Evolutionary conservation across 2,113 vertebrate species (phyloP).

Genomic region (Nothoprocta pentlandii): DNA sequence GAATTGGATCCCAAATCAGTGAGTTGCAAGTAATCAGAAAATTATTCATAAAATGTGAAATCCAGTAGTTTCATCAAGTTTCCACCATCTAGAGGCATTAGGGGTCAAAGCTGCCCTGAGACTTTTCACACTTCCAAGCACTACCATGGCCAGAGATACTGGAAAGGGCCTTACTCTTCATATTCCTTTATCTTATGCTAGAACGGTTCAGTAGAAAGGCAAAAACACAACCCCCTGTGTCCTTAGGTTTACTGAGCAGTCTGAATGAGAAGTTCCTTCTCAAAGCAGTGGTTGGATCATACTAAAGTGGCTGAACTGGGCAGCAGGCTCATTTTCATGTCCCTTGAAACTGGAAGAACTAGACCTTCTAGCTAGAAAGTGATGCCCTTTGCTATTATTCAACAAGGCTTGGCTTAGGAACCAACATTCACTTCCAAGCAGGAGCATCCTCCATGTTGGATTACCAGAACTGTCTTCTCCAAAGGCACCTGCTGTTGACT

Average conservation of each 20-base stretch:
- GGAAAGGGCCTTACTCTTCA: neutral
- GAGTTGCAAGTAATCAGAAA: neutral
- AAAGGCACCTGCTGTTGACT: constrained; percentile 60
- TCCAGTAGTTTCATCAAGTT: neutral
- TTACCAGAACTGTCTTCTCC: neutral
- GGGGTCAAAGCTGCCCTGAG: neutral
- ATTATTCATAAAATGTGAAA: neutral
- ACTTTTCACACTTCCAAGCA: neutral
- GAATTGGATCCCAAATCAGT: neutral
- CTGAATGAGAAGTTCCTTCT: neutral
- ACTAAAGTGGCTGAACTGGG: neutral
- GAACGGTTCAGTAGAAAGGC: neutral
- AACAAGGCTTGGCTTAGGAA: neutral
- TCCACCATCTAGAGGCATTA: neutral
- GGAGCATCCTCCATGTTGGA: fast-evolving
- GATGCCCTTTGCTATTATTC: neutral
- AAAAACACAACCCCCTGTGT: neutral
- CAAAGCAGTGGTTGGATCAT: fast-evolving
- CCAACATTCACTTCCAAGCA: neutral
- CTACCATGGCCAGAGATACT: neutral
- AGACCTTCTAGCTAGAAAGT: neutral
- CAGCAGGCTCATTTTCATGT: neutral
- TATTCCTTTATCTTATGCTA: neutral
- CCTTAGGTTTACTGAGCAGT: neutral
- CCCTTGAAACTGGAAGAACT: too few relatives aligned